Percentiles rank a stretch among this genome's conserved stretches.
These are phyloP conservation scores for Myiotriccus ornatus DNA, from an alignment of 2,797 vertebrate genomes.

Conservation along the genomic window DNA sequence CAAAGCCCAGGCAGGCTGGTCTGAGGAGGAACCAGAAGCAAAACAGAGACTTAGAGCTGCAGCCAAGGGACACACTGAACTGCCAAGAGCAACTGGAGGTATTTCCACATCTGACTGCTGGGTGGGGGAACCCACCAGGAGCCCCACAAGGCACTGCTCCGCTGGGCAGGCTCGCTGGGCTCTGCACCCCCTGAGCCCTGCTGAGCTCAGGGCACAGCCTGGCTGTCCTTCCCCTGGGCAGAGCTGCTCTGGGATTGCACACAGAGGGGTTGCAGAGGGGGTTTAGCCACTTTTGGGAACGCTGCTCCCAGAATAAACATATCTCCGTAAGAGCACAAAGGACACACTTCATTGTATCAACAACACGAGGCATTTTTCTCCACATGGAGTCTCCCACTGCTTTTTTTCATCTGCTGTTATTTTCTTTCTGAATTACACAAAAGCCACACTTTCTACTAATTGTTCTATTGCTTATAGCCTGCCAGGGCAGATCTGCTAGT, in stretches of 20 bases:
- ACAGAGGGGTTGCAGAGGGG: background rate
- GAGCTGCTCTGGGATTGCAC: background rate
- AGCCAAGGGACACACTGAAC: background rate
- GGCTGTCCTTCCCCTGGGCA: background rate
- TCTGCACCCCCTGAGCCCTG: background rate
- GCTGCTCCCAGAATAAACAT: background rate
- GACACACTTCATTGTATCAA: background rate
- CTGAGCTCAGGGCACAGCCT: background rate
- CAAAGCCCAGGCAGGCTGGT: background rate
- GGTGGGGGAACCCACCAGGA: background rate
- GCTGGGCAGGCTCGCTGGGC: background rate
- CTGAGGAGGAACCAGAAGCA: background rate
- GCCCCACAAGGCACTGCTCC: background rate
- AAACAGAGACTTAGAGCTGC: background rate
- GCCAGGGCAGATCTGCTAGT: background rate
- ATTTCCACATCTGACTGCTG: background rate
- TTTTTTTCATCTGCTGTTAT: slow-evolving; percentile 34
- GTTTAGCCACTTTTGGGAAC: background rate
- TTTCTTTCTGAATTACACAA: slow-evolving; percentile 24
- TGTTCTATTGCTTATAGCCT: background rate
- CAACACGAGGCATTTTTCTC: background rate
- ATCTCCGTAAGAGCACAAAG: background rate
- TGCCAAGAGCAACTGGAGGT: slow-evolving; percentile 10
- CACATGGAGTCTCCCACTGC: background rate
- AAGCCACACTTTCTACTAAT: slow-evolving; percentile 24